phyloP scores from a whole-genome alignment of 2,797 vertebrate species.

The Bucorvus abyssinicus region DNA sequence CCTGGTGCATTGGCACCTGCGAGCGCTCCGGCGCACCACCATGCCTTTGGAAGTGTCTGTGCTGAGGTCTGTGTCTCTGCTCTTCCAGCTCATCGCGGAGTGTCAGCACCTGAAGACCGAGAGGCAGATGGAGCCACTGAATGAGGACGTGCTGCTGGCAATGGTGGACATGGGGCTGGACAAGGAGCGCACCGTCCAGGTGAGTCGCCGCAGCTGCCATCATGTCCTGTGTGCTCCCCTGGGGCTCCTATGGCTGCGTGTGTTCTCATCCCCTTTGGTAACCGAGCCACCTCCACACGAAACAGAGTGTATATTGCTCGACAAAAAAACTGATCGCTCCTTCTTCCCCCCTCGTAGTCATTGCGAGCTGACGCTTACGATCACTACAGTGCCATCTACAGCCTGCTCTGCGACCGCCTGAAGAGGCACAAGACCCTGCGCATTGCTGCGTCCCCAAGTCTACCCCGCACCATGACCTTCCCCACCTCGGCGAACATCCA shows the following conservation, averaged over 20 bases:
- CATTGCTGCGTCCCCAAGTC: conserved; percentile 79
- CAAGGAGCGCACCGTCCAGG: conserved; percentile 92
- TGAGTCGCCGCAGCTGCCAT: not conserved
- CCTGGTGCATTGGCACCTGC: rapidly evolving
- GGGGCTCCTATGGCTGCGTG: rapidly evolving
- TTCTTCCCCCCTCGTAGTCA: conserved; percentile 76
- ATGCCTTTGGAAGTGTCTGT: conserved; percentile 55
- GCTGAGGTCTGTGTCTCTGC: not conserved
- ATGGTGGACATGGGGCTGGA: conserved; percentile 97
- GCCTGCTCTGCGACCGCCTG: conserved; percentile 92
- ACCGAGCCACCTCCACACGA: not conserved
- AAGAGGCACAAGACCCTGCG: conserved; percentile 94
- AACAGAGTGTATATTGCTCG: rapidly evolving
- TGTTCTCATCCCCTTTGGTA: not conserved
- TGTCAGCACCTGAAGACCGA: conserved; percentile 94
- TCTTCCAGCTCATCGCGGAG: conserved; percentile 88
- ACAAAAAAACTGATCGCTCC: not conserved
- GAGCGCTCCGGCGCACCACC: rapidly evolving
- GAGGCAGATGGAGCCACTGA: conserved; percentile 88
- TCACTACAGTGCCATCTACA: conserved; percentile 99
- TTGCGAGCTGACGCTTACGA: conserved; percentile 94
- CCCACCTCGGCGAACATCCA: conserved; percentile 81
- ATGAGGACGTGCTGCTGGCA: conserved; percentile 91
- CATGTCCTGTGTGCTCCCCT: rapidly evolving
- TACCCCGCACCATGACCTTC: conserved; percentile 84